Evolutionary conservation across 1,140 invertebrate species (phyloP), one percentile per base, ranked within the genome.

Genomic region (Mya arenaria): DNA sequence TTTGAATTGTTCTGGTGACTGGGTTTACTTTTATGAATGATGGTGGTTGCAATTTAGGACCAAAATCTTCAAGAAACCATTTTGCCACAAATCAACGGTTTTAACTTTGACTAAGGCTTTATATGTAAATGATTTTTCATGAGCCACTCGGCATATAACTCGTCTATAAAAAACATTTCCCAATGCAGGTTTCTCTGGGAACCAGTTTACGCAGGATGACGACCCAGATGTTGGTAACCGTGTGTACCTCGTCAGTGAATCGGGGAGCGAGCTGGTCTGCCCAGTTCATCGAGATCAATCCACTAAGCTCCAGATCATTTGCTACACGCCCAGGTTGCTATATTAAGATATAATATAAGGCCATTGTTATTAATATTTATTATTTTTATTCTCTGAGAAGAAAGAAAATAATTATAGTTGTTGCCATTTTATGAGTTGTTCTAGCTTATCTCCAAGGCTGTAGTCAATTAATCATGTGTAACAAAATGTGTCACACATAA

Each of bases 241-340:
- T 19, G 78, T 81, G 23, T 81, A 71, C 39, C 37, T 81, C 39
- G 56, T 72, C 17, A 32, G 66, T 0, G 68, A 39, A 8, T 71
- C 78, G 15, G 78, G 56, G 15, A 56, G 25, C 17, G 66, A 72
- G 34, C 39, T 15, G 25, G n/a, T 25, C 13, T 81, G 78, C 48
- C n/a, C 37, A 0, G 66, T 72, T 0, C 78, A 72, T 44, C 60
- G 62, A 34, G 78, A 81, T 41, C 66, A 68, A 10, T 62, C 48
- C 34, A 71, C 68, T 6, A 56, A 81, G 68, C 71, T 39, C 13
- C 78, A 81, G 25, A 36, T 81, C 28, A 81, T 81, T 65, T 81
- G 78, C 39, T 81, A 81, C 23, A 81, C 78, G 19, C 66, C 66
- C 10, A 17, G 36, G 78, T 81, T 41, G 17, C 15, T 34, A n/a